Base-by-base conservation (phyloP, 2,113 vertebrate genomes). In the Cathartes aura region DNA sequence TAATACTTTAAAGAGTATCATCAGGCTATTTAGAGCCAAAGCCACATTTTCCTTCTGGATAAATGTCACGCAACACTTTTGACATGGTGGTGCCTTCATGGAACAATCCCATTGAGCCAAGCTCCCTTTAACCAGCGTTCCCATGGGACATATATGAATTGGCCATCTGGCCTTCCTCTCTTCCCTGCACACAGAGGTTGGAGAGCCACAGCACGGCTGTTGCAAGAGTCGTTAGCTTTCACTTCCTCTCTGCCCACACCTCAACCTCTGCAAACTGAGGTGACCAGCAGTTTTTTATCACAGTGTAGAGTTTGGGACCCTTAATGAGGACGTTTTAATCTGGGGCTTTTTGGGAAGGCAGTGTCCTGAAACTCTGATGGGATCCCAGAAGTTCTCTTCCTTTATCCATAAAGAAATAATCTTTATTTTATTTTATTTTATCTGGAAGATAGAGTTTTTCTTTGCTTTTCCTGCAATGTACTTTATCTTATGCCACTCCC, bases 11-110 rank as follows among this genome's bases (percentile, higher is more conserved):
- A 94, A 78, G 74, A 53, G 40, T 82, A 87, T 52, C 53, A 30
- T 66, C 70, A 80, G 83, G 55, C 40, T 87, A 42, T 58, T 76
- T 43, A 91, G 59, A 97, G 58, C 72, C 53, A 95, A 93, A 93
- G 81, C 48, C 67, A 58, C 29, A 43, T 92, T 95, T 60, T 78
- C 82, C 79, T 72, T 89, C 53, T 94, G 73, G 56, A 42, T 78
- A 70, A 92, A 94, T 87, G 58, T 91, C 58, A 53, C 15, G 16
- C 50, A 52, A 40, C 60, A 89, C 74, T 83, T 88, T 29, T 85
- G 89, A 71, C 36, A 64, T 47, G 32, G 60, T 53, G 12, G 22
- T 82, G 68, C 60, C 84, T 85, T 82, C 42, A 15, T 34, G 59
- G 80, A 72, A 34, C 20, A 40, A 36, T 60, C 45, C 52, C 2